These are phyloP conservation scores for Calliopum simillimum DNA, from an alignment of 2,888 invertebrate genomes.

Conservation along the genomic window DNA sequence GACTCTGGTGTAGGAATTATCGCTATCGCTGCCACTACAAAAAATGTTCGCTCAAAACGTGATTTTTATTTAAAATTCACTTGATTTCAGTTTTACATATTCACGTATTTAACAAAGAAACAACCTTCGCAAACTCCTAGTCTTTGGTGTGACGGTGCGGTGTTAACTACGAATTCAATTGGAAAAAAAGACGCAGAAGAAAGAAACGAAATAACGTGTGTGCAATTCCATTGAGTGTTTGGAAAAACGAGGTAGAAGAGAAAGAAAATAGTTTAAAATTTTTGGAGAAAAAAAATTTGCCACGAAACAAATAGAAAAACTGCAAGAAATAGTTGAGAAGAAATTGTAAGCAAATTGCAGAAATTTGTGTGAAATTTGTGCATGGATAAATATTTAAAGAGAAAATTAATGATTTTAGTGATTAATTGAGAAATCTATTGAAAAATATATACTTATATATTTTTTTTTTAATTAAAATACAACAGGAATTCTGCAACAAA, in stretches of 20 bases:
- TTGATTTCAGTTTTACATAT: slow-evolving; percentile 37
- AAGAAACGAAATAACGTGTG: slow-evolving; percentile 31
- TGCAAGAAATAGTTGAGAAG: not conserved
- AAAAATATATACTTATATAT: not conserved
- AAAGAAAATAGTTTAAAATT: slow-evolving; percentile 13
- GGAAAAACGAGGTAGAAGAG: slow-evolving; percentile 24
- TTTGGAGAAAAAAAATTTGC: slow-evolving; percentile 33
- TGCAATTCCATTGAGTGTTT: slow-evolving; percentile 25
- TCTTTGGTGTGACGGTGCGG: slow-evolving; percentile 51
- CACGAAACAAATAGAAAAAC: slow-evolving; percentile 34
- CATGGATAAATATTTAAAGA: not conserved
- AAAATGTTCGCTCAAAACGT: slow-evolving; percentile 31
- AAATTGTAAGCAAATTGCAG: slow-evolving; percentile 1
- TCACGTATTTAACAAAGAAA: slow-evolving; percentile 52
- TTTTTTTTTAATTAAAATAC: not conserved
- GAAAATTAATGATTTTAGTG: not conserved
- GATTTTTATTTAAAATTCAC: slow-evolving; percentile 37
- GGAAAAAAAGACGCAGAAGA: slow-evolving; percentile 26
- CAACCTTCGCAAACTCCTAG: slow-evolving; percentile 51
- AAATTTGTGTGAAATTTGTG: not conserved
- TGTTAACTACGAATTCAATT: slow-evolving; percentile 42
- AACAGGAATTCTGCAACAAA: slow-evolving; percentile 42
- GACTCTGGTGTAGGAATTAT: slow-evolving; percentile 30
- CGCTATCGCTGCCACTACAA: slow-evolving; percentile 26
- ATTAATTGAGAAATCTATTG: not conserved